Percentiles rank a stretch among this genome's conserved stretches.
Conservation (phyloP, 2,888 invertebrate genomes). For the Sesia apiformis region DNA sequence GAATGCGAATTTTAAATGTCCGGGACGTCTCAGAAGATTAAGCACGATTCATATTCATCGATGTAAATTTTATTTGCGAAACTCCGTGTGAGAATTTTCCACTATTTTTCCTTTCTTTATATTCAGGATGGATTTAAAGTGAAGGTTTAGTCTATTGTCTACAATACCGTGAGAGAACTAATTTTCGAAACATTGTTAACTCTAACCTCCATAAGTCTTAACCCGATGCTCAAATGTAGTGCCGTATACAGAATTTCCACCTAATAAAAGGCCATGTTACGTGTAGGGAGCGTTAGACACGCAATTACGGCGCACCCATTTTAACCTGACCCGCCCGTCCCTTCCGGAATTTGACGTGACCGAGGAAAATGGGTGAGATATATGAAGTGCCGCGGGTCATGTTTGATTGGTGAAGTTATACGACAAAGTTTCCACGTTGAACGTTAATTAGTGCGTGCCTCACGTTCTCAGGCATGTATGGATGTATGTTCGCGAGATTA, state of each 20-base stretch:
- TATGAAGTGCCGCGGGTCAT: slow-evolving; percentile 41
- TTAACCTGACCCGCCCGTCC: slow-evolving; percentile 40
- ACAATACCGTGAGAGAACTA: not conserved
- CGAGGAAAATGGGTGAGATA: slow-evolving; percentile 34
- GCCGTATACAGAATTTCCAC: slow-evolving; percentile 69
- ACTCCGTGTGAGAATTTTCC: not conserved
- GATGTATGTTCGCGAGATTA: slow-evolving; percentile 45
- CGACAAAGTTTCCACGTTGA: slow-evolving; percentile 67
- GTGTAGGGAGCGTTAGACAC: slow-evolving; percentile 68
- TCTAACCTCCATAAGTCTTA: slow-evolving; percentile 35
- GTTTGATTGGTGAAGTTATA: slow-evolving; percentile 42
- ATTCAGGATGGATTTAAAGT: not conserved
- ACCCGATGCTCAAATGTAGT: slow-evolving; percentile 43
- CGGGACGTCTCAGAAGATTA: slow-evolving; percentile 16
- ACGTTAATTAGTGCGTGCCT: slow-evolving; percentile 71
- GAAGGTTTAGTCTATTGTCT: not conserved
- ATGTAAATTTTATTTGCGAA: slow-evolving; percentile 32
- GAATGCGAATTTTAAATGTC: slow-evolving; percentile 19
- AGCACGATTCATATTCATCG: slow-evolving; percentile 32
- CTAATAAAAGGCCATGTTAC: slow-evolving; percentile 71
- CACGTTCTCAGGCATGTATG: slow-evolving; percentile 55
- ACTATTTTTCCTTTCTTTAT: not conserved
- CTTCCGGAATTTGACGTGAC: slow-evolving; percentile 24
- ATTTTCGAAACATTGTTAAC: not conserved
- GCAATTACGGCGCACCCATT: slow-evolving; percentile 59